phyloP scores from a whole-genome alignment of 2,888 invertebrate genomes.

The Eutolmus rufibarbis region DNA sequence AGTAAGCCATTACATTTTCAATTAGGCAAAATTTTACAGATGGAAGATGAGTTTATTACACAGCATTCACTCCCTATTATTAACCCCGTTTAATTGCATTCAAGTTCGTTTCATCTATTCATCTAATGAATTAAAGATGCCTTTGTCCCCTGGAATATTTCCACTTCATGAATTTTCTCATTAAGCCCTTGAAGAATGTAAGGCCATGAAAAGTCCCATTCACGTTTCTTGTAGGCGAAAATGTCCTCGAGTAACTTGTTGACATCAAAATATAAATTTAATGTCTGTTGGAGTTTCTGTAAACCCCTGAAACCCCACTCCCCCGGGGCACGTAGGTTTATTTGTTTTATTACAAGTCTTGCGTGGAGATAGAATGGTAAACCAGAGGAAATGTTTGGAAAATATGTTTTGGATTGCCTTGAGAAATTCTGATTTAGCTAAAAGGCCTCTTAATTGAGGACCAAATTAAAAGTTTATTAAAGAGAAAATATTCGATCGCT shows the following conservation, averaged over 20 bases:
- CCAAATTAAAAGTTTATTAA: background rate
- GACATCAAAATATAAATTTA: constrained; percentile 38
- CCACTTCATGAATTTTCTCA: constrained; percentile 49
- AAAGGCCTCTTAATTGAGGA: background rate
- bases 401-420: background rate
- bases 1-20: background rate
- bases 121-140: constrained; percentile 47
- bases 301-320: background rate
- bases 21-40: background rate
- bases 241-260: constrained; percentile 36
- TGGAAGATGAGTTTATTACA: constrained; percentile 28
- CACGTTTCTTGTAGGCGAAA: constrained; percentile 10
- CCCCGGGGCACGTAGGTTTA: background rate
- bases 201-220: constrained; percentile 17
- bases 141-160: constrained; percentile 46
- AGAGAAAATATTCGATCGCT: background rate
- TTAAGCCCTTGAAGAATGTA: constrained; percentile 46
- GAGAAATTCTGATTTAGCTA: background rate
- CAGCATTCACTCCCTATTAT: background rate
- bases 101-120: constrained; percentile 38
- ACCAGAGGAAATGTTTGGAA: background rate
- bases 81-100: constrained; percentile 34
- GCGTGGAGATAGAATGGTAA: background rate
- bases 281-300: constrained; percentile 7
- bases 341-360: background rate